Percentiles rank a stretch among this genome's conserved stretches.
These are phyloP conservation scores for Pyralis farinalis DNA, from an alignment of 2,888 invertebrate species.

Conservation along the genomic window DNA sequence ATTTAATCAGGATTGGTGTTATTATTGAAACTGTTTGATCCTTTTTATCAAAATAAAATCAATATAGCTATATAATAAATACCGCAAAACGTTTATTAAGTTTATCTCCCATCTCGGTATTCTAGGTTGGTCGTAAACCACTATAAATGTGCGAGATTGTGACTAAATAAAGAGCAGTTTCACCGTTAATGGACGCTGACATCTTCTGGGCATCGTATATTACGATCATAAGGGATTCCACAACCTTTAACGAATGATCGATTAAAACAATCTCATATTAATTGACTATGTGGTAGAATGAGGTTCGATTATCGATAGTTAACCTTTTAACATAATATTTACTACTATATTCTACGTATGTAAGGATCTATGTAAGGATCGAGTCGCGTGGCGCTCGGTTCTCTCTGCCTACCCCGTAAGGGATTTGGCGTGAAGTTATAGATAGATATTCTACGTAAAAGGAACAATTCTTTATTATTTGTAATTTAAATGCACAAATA, in stretches of 20 bases:
- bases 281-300: constrained; percentile 3
- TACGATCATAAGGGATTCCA: constrained; percentile 31
- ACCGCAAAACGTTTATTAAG: constrained; percentile 12
- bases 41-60: no score
- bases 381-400: no score
- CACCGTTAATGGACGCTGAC: constrained; percentile 61
- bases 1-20: no score
- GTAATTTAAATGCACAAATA: no score
- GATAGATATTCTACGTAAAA: no score
- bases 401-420: no score
- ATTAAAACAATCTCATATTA: constrained; percentile 22
- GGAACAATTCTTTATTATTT: no score
- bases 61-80: constrained; percentile 20
- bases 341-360: no score
- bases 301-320: not conserved
- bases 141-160: constrained; percentile 46
- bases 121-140: constrained; percentile 40
- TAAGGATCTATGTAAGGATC: no score
- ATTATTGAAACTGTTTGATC: no score
- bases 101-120: constrained; percentile 25
- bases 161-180: constrained; percentile 62
- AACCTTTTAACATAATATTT: no score
- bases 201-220: constrained; percentile 53
- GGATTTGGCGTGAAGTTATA: no score
- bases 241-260: constrained; percentile 34